phyloP scores from a whole-genome alignment of 2,888 invertebrate genomes.

The Drosophila affinis region DNA sequence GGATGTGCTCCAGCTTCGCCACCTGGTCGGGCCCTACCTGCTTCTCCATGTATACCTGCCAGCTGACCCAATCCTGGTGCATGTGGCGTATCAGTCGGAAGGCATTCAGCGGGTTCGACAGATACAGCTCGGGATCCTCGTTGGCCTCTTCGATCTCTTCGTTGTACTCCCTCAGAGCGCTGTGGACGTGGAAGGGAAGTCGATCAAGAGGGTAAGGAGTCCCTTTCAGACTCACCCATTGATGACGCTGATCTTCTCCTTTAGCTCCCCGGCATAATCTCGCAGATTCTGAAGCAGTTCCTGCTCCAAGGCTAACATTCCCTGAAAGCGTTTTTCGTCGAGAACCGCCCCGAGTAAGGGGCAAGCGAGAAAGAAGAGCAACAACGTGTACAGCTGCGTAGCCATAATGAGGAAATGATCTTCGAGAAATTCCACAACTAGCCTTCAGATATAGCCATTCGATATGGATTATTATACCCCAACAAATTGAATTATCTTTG shows the following conservation, averaged over 20 bases:
- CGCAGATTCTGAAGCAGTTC: conserved; percentile 20
- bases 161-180: conserved; percentile 45
- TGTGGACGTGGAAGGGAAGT: not conserved
- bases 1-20: conserved; percentile 21
- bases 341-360: not conserved
- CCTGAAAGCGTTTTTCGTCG: not conserved
- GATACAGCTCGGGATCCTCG: conserved; percentile 35
- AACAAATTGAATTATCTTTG: not conserved
- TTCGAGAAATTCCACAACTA: not conserved
- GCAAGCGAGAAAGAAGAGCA: conserved; percentile 6
- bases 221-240: conserved; percentile 30
- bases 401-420: conserved; percentile 6
- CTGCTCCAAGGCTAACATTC: conserved; percentile 5
- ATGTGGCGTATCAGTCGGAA: conserved; percentile 52
- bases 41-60: conserved; percentile 46
- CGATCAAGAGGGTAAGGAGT: not conserved
- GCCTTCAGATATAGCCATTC: not conserved
- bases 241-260: conserved; percentile 30
- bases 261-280: conserved; percentile 29
- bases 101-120: conserved; percentile 46
- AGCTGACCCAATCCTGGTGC: conserved; percentile 57
- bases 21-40: conserved; percentile 19
- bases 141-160: conserved; percentile 14
- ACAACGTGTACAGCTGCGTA: not conserved
- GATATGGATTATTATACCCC: not conserved